Base-by-base conservation (phyloP, 2,113 vertebrate genomes). In the Clarias macrocephalus region DNA sequence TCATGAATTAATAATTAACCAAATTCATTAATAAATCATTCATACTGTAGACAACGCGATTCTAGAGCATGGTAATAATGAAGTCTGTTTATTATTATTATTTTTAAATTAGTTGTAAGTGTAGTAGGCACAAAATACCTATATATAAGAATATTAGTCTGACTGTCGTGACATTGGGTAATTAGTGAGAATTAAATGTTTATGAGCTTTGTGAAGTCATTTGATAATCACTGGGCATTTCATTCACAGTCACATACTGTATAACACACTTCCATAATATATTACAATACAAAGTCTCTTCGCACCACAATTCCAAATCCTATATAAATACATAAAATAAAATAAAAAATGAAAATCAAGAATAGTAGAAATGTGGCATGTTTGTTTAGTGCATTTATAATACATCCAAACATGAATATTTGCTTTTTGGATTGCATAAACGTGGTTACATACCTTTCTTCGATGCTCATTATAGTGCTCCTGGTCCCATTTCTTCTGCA, bases 401-500 rank as follows among this genome's bases (percentile, higher is more conserved):
- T 77, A 12, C 42, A 48, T 3, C 66, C 12, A 57, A 76, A 54
- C 21, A 33, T 60, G 33, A 82, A 62, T 72, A 60, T 75, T 87
- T 62, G 56, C 57, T 28, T 25, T 59, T 16, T 25, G 28, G 1
- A 65, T 30, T 54, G 33, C 19, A 52, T 8, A 42, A 54, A 48
- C 63, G n/a, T 30, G 60, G 9, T 54, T 85, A 85, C 88, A 52
- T 75, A 96, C 96, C 95, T 95, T 95, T 37, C 59, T 92, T 63
- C 94, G 92, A 90, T 96, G 96, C 30, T 90, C 77, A 0, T 93
- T 85, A 33, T 93, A 96, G 33, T 86, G 25, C 5, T 56, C 80
- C 59, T 93, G 90, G 92, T 96, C 95, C 95, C 95, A 96, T 87
- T 91, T 89, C 82, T 94, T 92, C 91, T 96, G 95, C 89, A 96